Percentiles rank a stretch among this genome's conserved stretches.
Evolutionary conservation across 2,888 invertebrate species (phyloP).

Genomic region (Leptinotarsa tumamoca): DNA sequence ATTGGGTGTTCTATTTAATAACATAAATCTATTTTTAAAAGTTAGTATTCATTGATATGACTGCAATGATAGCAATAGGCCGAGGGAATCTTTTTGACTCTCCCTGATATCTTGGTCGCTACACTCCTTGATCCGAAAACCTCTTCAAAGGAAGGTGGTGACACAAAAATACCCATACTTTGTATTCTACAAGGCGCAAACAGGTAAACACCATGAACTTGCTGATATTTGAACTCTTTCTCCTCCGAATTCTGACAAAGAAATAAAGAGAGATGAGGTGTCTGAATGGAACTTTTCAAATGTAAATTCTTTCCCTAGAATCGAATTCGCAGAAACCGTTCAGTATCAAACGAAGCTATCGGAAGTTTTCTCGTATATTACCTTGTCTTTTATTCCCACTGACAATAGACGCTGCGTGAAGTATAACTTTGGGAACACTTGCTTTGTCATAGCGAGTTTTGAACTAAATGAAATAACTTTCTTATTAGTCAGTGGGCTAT

Average conservation of each 20-base stretch:
- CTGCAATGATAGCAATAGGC: too few species aligned
- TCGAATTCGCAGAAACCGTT: not conserved
- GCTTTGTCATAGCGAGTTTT: not conserved
- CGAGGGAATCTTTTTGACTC: too few species aligned
- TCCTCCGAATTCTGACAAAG: slow-evolving; percentile 26
- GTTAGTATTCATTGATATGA: too few species aligned
- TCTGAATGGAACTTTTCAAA: slow-evolving; percentile 19
- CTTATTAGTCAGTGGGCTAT: too few species aligned
- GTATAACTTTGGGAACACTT: slow-evolving; percentile 7
- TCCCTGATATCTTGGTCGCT: too few species aligned
- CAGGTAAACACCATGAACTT: not conserved
- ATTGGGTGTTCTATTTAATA: too few species aligned
- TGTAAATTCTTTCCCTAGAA: slow-evolving; percentile 4
- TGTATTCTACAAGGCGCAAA: not conserved
- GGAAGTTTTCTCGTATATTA: slow-evolving; percentile 3
- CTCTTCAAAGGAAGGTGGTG: too few species aligned
- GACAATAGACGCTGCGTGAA: not conserved
- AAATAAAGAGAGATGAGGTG: slow-evolving; percentile 31
- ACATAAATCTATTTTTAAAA: too few species aligned
- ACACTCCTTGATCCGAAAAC: too few species aligned
- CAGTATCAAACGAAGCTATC: slow-evolving; percentile 8
- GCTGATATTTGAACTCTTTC: not conserved
- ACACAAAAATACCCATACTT: not conserved
- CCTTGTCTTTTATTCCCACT: not conserved
- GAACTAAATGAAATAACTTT: not conserved